phyloP scores from a whole-genome alignment of 2,113 vertebrate species.

The Hemibagrus wyckioides region DNA sequence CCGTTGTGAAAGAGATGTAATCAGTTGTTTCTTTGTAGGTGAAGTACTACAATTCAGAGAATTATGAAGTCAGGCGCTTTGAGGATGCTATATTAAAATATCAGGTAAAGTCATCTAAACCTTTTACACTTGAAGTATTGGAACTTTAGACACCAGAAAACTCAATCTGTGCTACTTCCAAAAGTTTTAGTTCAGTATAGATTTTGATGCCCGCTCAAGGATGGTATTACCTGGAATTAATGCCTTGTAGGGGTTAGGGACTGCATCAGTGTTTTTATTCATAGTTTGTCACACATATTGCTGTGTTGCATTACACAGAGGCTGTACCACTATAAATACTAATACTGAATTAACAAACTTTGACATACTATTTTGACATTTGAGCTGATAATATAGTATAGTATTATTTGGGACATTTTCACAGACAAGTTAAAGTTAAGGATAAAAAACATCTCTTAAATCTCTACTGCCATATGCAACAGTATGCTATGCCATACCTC shows the following conservation, averaged over 20 bases:
- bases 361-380: background rate
- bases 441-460: background rate
- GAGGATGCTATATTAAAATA: constrained; percentile 83
- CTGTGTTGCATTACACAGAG: background rate
- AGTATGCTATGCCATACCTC: background rate
- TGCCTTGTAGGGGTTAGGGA: background rate
- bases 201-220: background rate
- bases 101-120: constrained; percentile 72
- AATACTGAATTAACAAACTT: background rate
- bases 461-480: background rate
- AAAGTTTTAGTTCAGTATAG: background rate
- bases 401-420: background rate
- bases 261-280: background rate
- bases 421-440: background rate
- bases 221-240: background rate
- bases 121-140: background rate
- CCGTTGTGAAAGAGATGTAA: too few relatives aligned
- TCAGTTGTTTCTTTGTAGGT: constrained; percentile 75
- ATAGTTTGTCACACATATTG: background rate
- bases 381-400: background rate
- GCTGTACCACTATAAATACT: background rate
- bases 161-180: background rate
- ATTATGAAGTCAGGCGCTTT: constrained; percentile 83
- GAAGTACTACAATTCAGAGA: constrained; percentile 86
- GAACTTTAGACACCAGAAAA: background rate